A percentile compares a stretch with the other conserved stretches of the same genome.
Evolutionary conservation across 1,140 invertebrate species (phyloP).

Genomic region (Diplogasteroides magnus): DNA sequence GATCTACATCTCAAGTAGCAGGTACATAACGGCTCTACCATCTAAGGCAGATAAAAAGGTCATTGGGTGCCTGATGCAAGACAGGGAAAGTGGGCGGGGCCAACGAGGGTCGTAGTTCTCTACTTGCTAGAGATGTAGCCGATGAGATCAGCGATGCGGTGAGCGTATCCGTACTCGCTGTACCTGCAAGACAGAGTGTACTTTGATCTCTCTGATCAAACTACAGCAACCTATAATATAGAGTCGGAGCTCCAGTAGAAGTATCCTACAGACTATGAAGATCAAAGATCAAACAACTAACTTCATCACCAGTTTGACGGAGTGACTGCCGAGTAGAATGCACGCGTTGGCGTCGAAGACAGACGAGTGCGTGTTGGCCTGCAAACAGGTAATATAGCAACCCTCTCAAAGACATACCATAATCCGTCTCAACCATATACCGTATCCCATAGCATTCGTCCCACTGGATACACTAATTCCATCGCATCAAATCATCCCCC

Average conservation of each 20-base stretch:
- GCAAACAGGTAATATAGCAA: slow-evolving; percentile 83
- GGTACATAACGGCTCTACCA: too few species aligned
- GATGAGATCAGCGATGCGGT: slow-evolving; percentile 84
- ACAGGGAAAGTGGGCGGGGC: too few species aligned
- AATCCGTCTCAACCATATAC: background rate
- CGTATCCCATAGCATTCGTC: background rate
- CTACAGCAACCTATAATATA: background rate
- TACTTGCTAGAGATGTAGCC: slow-evolving; percentile 77
- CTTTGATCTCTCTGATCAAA: background rate
- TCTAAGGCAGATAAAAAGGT: too few species aligned
- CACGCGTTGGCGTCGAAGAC: slow-evolving; percentile 92
- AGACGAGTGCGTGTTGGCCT: slow-evolving; percentile 75
- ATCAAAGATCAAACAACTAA: too few species aligned
- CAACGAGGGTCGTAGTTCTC: too few species aligned
- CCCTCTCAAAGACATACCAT: slow-evolving; percentile 24
- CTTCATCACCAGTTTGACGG: slow-evolving; percentile 84
- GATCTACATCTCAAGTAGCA: too few species aligned
- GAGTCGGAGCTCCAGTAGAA: background rate
- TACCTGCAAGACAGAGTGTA: slow-evolving; percentile 63
- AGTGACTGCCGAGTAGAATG: slow-evolving; percentile 79
- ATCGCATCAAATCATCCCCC: background rate
- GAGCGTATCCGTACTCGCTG: slow-evolving; percentile 76
- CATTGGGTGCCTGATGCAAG: too few species aligned
- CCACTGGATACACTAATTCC: background rate
- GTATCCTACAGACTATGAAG: background rate